These are phyloP conservation scores for Cosmia trapezina DNA, from an alignment of 2,888 invertebrate genomes.

Conservation along the genomic window DNA sequence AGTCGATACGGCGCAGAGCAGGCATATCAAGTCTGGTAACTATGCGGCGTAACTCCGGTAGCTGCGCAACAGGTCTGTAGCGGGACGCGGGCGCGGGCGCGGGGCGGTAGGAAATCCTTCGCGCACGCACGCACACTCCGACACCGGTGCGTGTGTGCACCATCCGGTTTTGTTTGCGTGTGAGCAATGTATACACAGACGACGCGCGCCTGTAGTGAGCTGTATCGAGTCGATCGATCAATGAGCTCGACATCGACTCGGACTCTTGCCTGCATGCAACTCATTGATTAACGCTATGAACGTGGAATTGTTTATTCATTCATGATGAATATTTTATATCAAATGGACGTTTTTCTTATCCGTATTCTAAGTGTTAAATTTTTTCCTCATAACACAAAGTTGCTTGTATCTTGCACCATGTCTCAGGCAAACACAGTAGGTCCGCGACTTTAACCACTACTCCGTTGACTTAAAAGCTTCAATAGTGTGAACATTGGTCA, in stretches of 20 bases:
- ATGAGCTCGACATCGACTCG: conserved; percentile 88
- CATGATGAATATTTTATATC: conserved; percentile 88
- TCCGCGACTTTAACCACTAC: conserved; percentile 39
- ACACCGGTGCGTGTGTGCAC: conserved; percentile 78
- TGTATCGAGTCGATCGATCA: conserved; percentile 89
- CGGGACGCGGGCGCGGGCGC: conserved; percentile 79
- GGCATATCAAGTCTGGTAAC: conserved; percentile 89
- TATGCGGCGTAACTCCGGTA: conserved; percentile 91
- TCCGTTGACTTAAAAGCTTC: conserved; percentile 39
- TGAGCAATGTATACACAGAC: conserved; percentile 76
- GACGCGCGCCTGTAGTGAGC: conserved; percentile 77
- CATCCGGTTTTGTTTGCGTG: conserved; percentile 87
- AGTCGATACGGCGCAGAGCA: conserved; percentile 77
- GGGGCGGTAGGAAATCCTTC: conserved; percentile 89
- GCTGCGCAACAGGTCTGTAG: conserved; percentile 90
- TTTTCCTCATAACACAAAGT: conserved; percentile 46
- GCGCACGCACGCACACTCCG: conserved; percentile 83
- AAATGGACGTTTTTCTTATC: conserved; percentile 81
- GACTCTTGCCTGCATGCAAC: conserved; percentile 89
- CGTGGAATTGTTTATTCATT: conserved; percentile 90
- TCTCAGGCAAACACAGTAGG: conserved; percentile 26
- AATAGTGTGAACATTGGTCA: conserved; percentile 21
- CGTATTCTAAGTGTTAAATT: conserved; percentile 65
- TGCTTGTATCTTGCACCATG: conserved; percentile 34
- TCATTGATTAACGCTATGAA: conserved; percentile 90